phyloP scores from a whole-genome alignment of 2,888 invertebrate species.

The Frankliniella intonsa region DNA sequence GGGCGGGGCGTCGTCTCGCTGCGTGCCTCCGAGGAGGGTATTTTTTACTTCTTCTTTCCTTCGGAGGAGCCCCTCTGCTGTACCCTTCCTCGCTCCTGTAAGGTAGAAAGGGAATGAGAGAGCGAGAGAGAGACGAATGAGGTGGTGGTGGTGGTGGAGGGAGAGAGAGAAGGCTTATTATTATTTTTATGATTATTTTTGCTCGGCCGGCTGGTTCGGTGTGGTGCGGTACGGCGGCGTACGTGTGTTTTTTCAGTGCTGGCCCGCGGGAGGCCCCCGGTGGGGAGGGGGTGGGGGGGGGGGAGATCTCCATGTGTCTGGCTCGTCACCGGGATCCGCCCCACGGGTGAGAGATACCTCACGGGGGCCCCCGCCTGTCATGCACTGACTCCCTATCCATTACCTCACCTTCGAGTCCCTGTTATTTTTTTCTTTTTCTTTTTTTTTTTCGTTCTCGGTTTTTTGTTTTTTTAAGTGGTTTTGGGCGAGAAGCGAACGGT shows the following conservation, averaged over 20 bases:
- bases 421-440: neutral
- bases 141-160: neutral
- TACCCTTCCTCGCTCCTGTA: neutral
- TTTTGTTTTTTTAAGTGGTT: neutral
- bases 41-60: neutral
- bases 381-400: neutral
- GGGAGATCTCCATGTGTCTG: neutral
- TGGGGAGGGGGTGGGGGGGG: neutral
- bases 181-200: constrained; percentile 31
- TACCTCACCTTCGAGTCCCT: neutral
- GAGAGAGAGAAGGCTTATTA: neutral
- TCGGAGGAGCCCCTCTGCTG: neutral
- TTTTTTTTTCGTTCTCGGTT: neutral
- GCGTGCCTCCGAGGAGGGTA: too few relatives aligned
- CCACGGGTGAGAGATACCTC: neutral
- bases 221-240: neutral
- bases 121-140: neutral
- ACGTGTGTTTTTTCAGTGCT: neutral
- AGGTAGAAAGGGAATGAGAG: neutral
- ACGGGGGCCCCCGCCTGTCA: neutral
- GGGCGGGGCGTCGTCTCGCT: too few relatives aligned
- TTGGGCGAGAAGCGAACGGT: too few relatives aligned
- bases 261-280: too few relatives aligned
- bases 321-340: neutral
- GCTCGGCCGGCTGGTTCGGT: constrained; percentile 12